Percentiles rank a stretch among this genome's conserved stretches.
These are phyloP conservation scores for Trachops cirrhosus DNA, from an alignment of 2,797 vertebrate genomes.

Conservation along the genomic window DNA sequence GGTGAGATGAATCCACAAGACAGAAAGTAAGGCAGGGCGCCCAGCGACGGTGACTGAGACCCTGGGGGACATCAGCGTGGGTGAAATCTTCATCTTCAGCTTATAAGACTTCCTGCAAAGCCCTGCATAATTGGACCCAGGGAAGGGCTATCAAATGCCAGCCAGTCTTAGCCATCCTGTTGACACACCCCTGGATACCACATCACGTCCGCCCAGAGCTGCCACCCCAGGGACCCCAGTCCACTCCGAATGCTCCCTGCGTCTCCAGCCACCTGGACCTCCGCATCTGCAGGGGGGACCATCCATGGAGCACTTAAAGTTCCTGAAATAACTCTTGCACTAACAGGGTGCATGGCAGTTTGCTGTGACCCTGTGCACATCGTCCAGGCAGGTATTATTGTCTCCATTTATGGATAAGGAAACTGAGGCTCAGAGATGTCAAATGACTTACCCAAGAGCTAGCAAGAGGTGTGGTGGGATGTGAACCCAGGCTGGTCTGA, in stretches of 20 bases:
- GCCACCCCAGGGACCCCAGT: not conserved
- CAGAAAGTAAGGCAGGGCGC: no score
- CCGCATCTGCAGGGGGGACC: not conserved
- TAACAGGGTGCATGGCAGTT: not conserved
- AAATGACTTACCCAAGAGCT: not conserved
- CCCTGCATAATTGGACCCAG: not conserved
- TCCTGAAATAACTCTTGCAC: not conserved
- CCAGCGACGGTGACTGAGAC: not conserved
- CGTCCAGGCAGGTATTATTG: not conserved
- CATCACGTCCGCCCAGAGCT: not conserved
- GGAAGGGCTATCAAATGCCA: not conserved
- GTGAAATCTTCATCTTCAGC: not conserved
- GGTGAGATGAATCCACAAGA: not conserved
- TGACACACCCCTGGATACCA: not conserved
- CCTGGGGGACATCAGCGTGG: accelerated
- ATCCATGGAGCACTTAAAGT: not conserved
- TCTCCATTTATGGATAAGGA: not conserved
- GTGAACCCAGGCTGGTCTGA: not conserved
- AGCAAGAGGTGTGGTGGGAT: not conserved
- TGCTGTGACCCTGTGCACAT: not conserved
- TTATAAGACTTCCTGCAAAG: not conserved
- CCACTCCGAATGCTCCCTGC: not conserved
- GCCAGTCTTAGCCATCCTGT: not conserved
- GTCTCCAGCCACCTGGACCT: not conserved
- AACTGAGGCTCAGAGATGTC: not conserved